Evolutionary conservation across 2,888 invertebrate species (phyloP).

Genomic region (Sinelater perroti): DNA sequence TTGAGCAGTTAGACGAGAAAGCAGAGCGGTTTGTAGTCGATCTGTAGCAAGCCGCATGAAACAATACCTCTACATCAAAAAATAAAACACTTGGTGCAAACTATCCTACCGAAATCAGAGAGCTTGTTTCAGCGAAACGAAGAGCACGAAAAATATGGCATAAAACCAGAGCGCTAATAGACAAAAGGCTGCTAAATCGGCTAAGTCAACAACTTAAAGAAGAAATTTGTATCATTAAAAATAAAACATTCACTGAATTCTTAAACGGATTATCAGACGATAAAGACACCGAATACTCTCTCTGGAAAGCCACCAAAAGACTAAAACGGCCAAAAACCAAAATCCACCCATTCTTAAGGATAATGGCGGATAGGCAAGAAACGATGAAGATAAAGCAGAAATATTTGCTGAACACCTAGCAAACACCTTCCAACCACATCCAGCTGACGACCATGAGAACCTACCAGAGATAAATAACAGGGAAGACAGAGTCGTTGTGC

Average conservation of each 20-base stretch:
- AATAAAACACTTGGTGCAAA: too few species aligned
- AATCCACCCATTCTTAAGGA: background rate
- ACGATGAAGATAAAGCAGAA: conserved; percentile 7
- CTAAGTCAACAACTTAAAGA: conserved; percentile 10
- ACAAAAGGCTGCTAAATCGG: conserved; percentile 5
- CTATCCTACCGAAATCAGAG: too few species aligned
- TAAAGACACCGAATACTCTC: conserved; percentile 9
- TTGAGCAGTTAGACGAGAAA: too few species aligned
- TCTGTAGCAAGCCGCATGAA: too few species aligned
- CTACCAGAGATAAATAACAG: too few species aligned
- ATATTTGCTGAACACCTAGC: too few species aligned
- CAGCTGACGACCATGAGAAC: background rate
- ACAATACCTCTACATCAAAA: too few species aligned
- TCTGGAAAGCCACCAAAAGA: conserved; percentile 11
- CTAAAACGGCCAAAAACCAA: conserved; percentile 15
- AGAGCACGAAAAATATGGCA: conserved; percentile 3
- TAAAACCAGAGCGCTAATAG: conserved; percentile 1
- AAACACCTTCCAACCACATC: too few species aligned
- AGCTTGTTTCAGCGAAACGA: too few species aligned
- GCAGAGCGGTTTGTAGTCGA: too few species aligned
- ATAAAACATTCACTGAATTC: conserved; percentile 10
- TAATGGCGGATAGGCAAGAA: conserved; percentile 14
- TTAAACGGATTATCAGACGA: conserved; percentile 5
- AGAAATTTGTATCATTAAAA: too few species aligned
- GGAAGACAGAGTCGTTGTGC: too few species aligned